phyloP scores from a whole-genome alignment of 2,888 invertebrate species.

The Anthoptus insignis region DNA sequence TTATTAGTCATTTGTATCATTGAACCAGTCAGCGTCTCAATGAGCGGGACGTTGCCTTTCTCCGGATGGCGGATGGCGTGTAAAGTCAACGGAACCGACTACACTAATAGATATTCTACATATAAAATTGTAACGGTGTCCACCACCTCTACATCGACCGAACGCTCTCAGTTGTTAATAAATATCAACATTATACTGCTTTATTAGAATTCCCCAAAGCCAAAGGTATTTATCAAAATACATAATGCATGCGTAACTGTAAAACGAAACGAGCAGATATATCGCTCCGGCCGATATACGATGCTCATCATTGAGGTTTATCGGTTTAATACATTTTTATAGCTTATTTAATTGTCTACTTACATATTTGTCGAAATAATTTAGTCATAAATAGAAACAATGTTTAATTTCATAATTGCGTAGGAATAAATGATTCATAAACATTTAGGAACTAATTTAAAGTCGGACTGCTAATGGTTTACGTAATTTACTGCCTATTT shows the following conservation, averaged over 20 bases:
- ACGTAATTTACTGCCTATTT: constrained; percentile 81
- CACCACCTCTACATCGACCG: constrained; percentile 68
- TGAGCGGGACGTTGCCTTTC: constrained; percentile 78
- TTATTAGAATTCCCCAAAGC: constrained; percentile 72
- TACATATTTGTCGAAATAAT: constrained; percentile 32
- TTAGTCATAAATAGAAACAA: constrained; percentile 34
- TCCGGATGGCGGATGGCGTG: constrained; percentile 66
- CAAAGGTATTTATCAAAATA: constrained; percentile 67
- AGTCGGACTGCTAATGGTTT: constrained; percentile 72
- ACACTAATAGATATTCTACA: constrained; percentile 75
- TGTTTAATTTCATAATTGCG: constrained; percentile 41
- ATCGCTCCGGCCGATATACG: constrained; percentile 56
- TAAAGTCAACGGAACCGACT: constrained; percentile 74
- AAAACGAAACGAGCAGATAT: constrained; percentile 56
- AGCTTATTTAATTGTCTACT: constrained; percentile 40
- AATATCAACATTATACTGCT: constrained; percentile 77
- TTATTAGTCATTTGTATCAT: constrained; percentile 71
- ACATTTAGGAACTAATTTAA: constrained; percentile 75
- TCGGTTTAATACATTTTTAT: constrained; percentile 56
- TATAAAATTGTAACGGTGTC: constrained; percentile 83
- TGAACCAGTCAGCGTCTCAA: constrained; percentile 65
- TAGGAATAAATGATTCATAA: constrained; percentile 74
- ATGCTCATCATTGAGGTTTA: constrained; percentile 56
- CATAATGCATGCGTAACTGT: constrained; percentile 73
- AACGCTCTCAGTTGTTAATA: constrained; percentile 68